These are phyloP conservation scores for Lagenorhynchus albirostris DNA, from an alignment of 2,113 vertebrate genomes.

Conservation along the genomic window DNA sequence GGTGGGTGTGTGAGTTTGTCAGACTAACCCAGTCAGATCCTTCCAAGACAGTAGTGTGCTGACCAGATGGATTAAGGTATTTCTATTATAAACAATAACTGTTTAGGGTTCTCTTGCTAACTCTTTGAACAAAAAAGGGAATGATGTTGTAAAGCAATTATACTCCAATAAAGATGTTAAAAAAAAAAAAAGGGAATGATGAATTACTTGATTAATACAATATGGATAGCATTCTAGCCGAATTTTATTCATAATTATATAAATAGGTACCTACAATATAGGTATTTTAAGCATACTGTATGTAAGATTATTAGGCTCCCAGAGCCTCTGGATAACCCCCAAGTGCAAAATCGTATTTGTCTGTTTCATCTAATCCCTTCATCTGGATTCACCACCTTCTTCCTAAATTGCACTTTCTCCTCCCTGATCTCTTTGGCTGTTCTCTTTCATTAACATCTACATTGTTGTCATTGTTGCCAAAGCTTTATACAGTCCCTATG, in stretches of 20 bases:
- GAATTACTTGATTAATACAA: background rate
- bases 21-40: background rate
- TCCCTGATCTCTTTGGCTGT: background rate
- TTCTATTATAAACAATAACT: background rate
- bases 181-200: background rate
- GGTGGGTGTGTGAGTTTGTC: background rate
- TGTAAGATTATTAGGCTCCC: background rate
- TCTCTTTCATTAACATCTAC: background rate
- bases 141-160: no score
- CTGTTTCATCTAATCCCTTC: background rate
- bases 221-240: background rate
- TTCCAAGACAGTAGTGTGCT: background rate
- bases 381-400: background rate
- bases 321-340: background rate
- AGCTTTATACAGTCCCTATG: background rate
- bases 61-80: background rate
- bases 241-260: background rate
- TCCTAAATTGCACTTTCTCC: background rate
- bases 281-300: background rate
- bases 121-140: constrained; percentile 1
- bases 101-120: background rate
- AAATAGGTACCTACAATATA: background rate
- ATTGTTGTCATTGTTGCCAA: background rate
- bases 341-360: background rate
- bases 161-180: no score